These are phyloP conservation scores for Sesamia inferens DNA, from an alignment of 2,888 invertebrate species.

Conservation along the genomic window DNA sequence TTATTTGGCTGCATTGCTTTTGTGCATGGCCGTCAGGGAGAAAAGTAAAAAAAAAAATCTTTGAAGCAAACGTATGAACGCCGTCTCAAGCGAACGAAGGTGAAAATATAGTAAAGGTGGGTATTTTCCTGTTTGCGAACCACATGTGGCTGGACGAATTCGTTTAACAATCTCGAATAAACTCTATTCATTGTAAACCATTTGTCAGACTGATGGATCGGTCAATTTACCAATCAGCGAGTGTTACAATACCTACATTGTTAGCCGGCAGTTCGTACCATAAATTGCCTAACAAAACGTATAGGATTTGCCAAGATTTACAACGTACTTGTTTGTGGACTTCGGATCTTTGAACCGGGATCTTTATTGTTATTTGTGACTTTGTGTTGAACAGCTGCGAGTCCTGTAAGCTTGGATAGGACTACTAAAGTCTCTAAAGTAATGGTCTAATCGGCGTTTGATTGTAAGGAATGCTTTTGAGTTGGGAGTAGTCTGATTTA, in stretches of 20 bases:
- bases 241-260: slow-evolving; percentile 50
- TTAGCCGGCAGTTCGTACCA: slow-evolving; percentile 30
- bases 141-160: slow-evolving; percentile 25
- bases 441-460: slow-evolving; percentile 24
- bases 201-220: slow-evolving; percentile 55
- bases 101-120: slow-evolving; percentile 24
- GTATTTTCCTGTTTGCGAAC: slow-evolving; percentile 32
- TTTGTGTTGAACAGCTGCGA: slow-evolving; percentile 23
- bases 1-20: background rate
- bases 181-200: slow-evolving; percentile 51
- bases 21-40: background rate
- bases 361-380: slow-evolving; percentile 53
- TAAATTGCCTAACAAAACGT: slow-evolving; percentile 51
- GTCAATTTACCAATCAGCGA: slow-evolving; percentile 60
- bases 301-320: slow-evolving; percentile 40
- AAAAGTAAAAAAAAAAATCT: slow-evolving; percentile 16
- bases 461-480: slow-evolving; percentile 36
- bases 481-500: slow-evolving; percentile 1
- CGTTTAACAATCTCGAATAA: slow-evolving; percentile 47
- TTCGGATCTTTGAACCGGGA: slow-evolving; percentile 30
- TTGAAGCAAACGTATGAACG: slow-evolving; percentile 17
- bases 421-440: slow-evolving; percentile 29
- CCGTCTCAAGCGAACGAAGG: slow-evolving; percentile 25
- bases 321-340: slow-evolving; percentile 38
- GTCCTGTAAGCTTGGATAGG: slow-evolving; percentile 20